Percentiles rank a stretch among this genome's conserved stretches.
Evolutionary conservation across 2,113 vertebrate species (phyloP).

Genomic region (Channa maculata): DNA sequence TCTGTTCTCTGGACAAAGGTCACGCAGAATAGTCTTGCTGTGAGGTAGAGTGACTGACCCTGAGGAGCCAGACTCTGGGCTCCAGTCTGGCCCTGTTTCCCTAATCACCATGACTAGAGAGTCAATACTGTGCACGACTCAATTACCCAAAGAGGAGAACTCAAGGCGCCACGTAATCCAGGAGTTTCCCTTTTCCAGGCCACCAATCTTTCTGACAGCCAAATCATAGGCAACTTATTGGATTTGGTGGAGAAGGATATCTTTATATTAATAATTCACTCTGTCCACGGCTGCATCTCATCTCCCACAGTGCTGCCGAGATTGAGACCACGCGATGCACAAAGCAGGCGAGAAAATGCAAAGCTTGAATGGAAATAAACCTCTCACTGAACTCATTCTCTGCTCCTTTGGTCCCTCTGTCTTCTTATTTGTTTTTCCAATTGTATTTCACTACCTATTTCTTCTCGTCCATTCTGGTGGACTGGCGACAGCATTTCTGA

Average conservation of each 20-base stretch:
- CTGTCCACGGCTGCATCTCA: constrained; percentile 55
- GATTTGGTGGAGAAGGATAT: constrained; percentile 67
- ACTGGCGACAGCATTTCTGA: constrained; percentile 45
- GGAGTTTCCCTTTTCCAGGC: constrained; percentile 56
- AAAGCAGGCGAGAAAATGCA: constrained; percentile 46
- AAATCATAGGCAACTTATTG: constrained; percentile 77
- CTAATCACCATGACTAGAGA: constrained; percentile 78
- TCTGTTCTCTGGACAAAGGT: constrained; percentile 54
- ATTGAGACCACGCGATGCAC: constrained; percentile 50
- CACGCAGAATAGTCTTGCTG: constrained; percentile 43
- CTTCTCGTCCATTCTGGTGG: constrained; percentile 42
- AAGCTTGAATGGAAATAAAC: constrained; percentile 65
- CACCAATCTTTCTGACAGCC: constrained; percentile 74
- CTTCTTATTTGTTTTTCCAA: constrained; percentile 47
- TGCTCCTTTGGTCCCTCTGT: constrained; percentile 33
- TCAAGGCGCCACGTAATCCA: constrained; percentile 48
- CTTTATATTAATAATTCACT: constrained; percentile 81
- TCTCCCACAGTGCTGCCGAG: constrained; percentile 33
- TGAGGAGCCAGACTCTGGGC: constrained; percentile 46
- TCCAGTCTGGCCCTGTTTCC: constrained; percentile 56
- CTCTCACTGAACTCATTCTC: constrained; percentile 41
- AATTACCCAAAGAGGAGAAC: constrained; percentile 69
- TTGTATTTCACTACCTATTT: constrained; percentile 16
- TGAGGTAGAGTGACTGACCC: constrained; percentile 61
- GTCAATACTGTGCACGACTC: constrained; percentile 77